Percentiles rank a stretch among this genome's conserved stretches.
Conservation (phyloP, 1,140 invertebrate genomes). For the Hormaphis cornu region DNA sequence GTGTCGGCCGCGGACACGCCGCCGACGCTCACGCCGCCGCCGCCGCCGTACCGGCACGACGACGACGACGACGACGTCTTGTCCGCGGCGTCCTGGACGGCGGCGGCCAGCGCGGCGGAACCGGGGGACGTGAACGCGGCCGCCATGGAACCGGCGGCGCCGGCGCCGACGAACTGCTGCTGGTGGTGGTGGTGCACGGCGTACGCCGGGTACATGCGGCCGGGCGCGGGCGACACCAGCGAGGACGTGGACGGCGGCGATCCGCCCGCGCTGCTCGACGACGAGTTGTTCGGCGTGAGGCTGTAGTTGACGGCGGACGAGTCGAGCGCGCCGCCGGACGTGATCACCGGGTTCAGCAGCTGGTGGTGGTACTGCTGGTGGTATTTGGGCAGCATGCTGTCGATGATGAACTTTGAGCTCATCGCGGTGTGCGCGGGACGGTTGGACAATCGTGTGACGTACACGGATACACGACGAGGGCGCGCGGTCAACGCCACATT, state of each 20-base stretch:
- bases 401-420: slow-evolving; percentile 93
- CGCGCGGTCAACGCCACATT: background rate
- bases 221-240: slow-evolving; percentile 44
- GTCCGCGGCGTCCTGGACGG: slow-evolving; percentile 48
- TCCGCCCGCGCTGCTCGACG: slow-evolving; percentile 41
- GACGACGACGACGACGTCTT: slow-evolving; percentile 61
- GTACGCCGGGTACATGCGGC: slow-evolving; percentile 50
- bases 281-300: slow-evolving; percentile 41
- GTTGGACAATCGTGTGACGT: too few species aligned
- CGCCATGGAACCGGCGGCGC: slow-evolving; percentile 55
- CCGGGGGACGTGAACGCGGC: slow-evolving; percentile 47
- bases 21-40: slow-evolving; percentile 50
- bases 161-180: slow-evolving; percentile 56
- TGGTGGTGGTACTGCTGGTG: slow-evolving; percentile 67
- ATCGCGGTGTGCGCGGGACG: slow-evolving; percentile 46
- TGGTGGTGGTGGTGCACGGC: slow-evolving; percentile 61
- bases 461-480: too few species aligned
- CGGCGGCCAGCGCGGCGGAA: slow-evolving; percentile 51
- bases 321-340: slow-evolving; percentile 41
- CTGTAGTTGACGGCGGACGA: slow-evolving; percentile 48
- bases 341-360: slow-evolving; percentile 47
- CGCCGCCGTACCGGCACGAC: slow-evolving; percentile 61
- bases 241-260: slow-evolving; percentile 47
- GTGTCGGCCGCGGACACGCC: slow-evolving; percentile 57
- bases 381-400: slow-evolving; percentile 94